Evolutionary conservation across 2,888 invertebrate genomes (phyloP).

Genomic region (Metopia argyrocephala): DNA sequence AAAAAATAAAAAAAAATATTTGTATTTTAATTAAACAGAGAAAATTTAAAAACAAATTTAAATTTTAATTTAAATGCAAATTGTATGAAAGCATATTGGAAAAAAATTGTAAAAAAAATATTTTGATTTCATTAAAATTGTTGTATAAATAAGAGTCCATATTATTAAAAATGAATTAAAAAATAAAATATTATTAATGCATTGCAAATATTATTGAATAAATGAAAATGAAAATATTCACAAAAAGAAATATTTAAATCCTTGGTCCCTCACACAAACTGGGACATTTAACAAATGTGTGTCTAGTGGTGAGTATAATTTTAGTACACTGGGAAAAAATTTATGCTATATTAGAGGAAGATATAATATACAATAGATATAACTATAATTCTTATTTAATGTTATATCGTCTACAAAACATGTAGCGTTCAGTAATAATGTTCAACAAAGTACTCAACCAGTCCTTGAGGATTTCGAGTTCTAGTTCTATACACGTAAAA

Average conservation of each 20-base stretch:
- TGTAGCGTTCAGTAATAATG: no score
- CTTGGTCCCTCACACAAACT: no score
- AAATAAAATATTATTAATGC: slow-evolving; percentile 7
- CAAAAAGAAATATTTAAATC: background rate
- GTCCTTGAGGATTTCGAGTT: no score
- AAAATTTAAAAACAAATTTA: slow-evolving; percentile 16
- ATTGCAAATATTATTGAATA: background rate
- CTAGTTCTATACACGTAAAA: no score
- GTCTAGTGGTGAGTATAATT: no score
- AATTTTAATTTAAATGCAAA: slow-evolving; percentile 30
- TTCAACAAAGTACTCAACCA: no score
- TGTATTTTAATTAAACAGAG: slow-evolving; percentile 15
- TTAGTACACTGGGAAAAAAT: no score
- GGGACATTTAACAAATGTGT: no score
- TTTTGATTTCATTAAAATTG: slow-evolving; percentile 19
- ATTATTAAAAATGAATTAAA: slow-evolving; percentile 11
- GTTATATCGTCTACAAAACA: no score
- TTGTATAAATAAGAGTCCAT: slow-evolving; percentile 13
- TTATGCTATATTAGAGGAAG: no score
- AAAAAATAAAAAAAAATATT: slow-evolving; percentile 5
- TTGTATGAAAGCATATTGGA: slow-evolving; percentile 13
- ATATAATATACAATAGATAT: no score
- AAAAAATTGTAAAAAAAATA: background rate
- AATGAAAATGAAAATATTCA: background rate
- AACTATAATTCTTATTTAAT: no score